Conservation (phyloP, 35 echinoderm and acorn worm species). For the Ophiothrix spiculata region DNA sequence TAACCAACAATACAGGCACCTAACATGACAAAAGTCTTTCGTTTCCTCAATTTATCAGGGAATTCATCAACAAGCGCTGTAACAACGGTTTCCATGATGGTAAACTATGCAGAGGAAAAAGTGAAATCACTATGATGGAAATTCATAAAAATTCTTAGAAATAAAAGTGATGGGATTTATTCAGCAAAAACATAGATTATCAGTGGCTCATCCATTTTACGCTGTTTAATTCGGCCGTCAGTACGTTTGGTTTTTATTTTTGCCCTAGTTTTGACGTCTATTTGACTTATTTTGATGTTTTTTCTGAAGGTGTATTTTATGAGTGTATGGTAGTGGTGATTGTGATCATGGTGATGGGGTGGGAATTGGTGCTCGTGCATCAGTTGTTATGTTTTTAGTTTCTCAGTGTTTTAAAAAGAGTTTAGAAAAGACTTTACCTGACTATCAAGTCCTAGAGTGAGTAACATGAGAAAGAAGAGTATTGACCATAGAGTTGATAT, state of each 20-base stretch:
- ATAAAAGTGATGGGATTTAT: neutral
- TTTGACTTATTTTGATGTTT: no score
- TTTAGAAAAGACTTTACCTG: conserved; percentile 23
- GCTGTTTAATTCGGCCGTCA: neutral
- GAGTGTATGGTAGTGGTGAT: neutral
- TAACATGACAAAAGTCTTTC: conserved; percentile 56
- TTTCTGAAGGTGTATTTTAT: no score
- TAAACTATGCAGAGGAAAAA: conserved; percentile 73
- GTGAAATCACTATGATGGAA: neutral
- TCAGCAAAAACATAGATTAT: neutral
- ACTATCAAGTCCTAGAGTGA: conserved; percentile 60
- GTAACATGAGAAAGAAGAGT: conserved; percentile 60
- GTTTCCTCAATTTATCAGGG: conserved; percentile 55
- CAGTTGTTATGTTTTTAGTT: no score
- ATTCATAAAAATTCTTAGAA: neutral
- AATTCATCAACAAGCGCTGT: conserved; percentile 73
- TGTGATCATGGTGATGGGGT: neutral
- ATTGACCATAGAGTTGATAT: conserved; percentile 54
- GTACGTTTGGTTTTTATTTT: neutral
- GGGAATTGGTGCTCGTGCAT: no score
- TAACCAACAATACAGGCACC: conserved; percentile 63
- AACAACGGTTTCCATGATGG: conserved; percentile 87
- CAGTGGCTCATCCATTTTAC: neutral
- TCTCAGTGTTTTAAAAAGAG: no score
- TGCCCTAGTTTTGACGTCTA: no score